Evolutionary conservation across 2,888 invertebrate genomes (phyloP).

Genomic region (Pseudococcus viburni): DNA sequence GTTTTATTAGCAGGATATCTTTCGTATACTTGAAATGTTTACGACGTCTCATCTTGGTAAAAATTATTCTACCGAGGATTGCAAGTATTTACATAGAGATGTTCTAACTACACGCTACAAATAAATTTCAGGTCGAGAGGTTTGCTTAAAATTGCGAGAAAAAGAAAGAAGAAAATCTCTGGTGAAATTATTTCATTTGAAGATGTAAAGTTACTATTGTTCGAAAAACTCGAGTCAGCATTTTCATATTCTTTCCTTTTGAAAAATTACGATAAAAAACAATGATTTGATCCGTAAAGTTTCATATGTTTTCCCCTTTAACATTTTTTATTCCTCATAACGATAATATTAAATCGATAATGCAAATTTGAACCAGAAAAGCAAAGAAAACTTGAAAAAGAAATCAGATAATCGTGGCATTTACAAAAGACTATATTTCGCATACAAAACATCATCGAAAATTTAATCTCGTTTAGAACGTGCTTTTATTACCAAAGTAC

Average conservation of each 20-base stretch:
- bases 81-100: conserved; percentile 26
- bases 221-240: not conserved
- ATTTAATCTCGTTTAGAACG: conserved; percentile 52
- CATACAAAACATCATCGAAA: conserved; percentile 48
- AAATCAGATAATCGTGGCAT: conserved; percentile 52
- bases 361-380: not conserved
- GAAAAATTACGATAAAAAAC: not conserved
- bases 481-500: conserved; percentile 48
- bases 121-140: not conserved
- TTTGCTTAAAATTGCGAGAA: not conserved
- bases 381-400: conserved; percentile 20
- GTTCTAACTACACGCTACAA: not conserved
- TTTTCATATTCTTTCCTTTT: not conserved
- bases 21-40: conserved; percentile 40
- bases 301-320: not conserved
- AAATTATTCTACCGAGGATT: conserved; percentile 43
- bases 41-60: conserved; percentile 17
- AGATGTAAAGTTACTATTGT: not conserved
- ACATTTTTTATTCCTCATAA: not conserved
- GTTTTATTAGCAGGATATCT: conserved; percentile 48
- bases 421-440: conserved; percentile 46
- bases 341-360: conserved; percentile 54
- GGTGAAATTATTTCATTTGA: conserved; percentile 10
- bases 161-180: not conserved
- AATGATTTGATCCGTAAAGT: not conserved